Evolutionary conservation across 1,140 invertebrate genomes (phyloP).

Genomic region (Goniozus legneri): DNA sequence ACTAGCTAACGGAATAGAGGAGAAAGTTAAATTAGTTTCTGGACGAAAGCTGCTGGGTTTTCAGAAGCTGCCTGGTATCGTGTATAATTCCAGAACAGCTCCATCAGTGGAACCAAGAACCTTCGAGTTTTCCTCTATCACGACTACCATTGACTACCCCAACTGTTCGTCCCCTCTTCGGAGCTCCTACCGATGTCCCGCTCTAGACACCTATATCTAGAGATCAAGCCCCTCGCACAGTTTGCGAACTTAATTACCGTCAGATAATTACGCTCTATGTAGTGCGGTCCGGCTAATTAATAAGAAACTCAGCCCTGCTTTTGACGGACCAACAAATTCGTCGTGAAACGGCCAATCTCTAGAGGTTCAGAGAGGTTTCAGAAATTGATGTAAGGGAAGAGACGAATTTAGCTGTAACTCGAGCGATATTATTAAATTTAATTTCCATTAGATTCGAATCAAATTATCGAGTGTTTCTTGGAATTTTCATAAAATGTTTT

Average conservation of each 20-base stretch:
- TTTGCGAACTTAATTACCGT: slow-evolving; percentile 48
- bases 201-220: slow-evolving; percentile 8
- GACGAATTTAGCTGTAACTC: no score
- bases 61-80: slow-evolving; percentile 36
- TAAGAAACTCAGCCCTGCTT: no score
- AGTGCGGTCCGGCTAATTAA: no score
- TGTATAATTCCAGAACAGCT: slow-evolving; percentile 45
- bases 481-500: no score
- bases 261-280: no score
- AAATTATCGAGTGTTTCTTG: no score
- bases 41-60: slow-evolving; percentile 38
- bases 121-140: slow-evolving; percentile 21
- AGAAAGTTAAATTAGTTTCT: slow-evolving; percentile 49
- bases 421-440: no score
- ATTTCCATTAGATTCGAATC: no score
- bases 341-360: no score
- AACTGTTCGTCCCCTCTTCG: slow-evolving; percentile 7
- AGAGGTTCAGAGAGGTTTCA: no score
- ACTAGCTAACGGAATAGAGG: slow-evolving; percentile 25
- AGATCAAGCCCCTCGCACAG: slow-evolving; percentile 24
- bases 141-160: slow-evolving; percentile 8
- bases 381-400: no score
- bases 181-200: slow-evolving; percentile 10
- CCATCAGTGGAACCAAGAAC: slow-evolving; percentile 37
- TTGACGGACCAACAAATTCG: no score